Evolutionary conservation across 2,888 invertebrate genomes (phyloP), one percentile per base, ranked within the genome.

Genomic region (Dryocosmus kuriphilus): DNA sequence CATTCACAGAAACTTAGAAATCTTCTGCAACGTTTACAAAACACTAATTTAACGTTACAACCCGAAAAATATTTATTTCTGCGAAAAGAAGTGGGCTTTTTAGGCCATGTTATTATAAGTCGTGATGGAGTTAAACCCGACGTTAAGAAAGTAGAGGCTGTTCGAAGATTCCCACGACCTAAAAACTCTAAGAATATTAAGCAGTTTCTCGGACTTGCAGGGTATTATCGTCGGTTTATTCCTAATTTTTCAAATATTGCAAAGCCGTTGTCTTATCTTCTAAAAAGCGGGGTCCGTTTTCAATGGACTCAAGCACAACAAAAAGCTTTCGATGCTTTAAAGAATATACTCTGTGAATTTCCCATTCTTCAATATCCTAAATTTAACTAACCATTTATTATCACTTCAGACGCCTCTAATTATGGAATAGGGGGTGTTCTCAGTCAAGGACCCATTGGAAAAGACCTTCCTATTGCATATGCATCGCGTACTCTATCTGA

Each of bases 201-300:
- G n/a, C 46, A 51, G 16, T 51, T 51, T n/a, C 46, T 51, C n/a
- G n/a, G n/a, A 51, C 46, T 51, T 7, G 6, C n/a, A n/a, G 46
- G 46, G n/a, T 51, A n/a, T 51, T 51, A 51, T n/a, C 46, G 7
- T 22, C 19, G 19, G 35, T 78, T 75, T 41, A 78, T 78, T 16
- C 4, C 46, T 0, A 71, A 76, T 57, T 79, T 74, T 71, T 67
- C 84, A n/a, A 61, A 74, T 38, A 79, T 86, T 19, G 80, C 86
- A 0, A 81, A 82, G 79, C 88, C 87, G 2, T 62, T 89, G 75
- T 86, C 86, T 16, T 60, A 78, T 41, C 78, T 85, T 11, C 62
- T 84, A 57, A 82, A 82, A 55, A 79, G 83, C 57, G 77, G 84
- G 46, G 74, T 30, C 38, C 62, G 46, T 30, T 87, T 85, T 79